phyloP scores from a whole-genome alignment of 2,113 vertebrate genomes.

The Rhadina sibilatrix region DNA sequence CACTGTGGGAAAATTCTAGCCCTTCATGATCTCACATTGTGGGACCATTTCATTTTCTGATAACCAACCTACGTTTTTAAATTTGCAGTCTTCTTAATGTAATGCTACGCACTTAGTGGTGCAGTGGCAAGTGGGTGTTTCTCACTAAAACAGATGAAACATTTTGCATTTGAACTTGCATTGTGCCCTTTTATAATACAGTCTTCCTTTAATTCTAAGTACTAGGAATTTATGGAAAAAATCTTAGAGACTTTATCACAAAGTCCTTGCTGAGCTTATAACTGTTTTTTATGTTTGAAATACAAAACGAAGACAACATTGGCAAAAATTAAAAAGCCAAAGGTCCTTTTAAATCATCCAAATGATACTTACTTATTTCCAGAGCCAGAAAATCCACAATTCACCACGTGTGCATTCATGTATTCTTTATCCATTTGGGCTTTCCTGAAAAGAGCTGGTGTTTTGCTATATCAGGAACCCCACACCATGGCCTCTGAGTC shows the following conservation, averaged over 20 bases:
- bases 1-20: neutral
- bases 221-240: neutral
- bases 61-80: neutral
- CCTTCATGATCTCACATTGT: neutral
- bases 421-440: constrained; percentile 74
- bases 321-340: neutral
- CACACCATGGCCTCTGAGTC: constrained; percentile 74
- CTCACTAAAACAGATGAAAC: neutral
- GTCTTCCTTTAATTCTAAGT: neutral
- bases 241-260: neutral
- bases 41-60: neutral
- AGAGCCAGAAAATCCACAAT: neutral
- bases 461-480: constrained; percentile 71
- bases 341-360: neutral
- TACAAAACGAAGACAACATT: neutral
- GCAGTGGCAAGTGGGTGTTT: neutral
- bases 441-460: constrained; percentile 71
- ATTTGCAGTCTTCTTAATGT: neutral
- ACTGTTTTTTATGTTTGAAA: neutral
- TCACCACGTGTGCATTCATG: constrained; percentile 76
- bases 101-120: neutral
- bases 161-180: neutral
- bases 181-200: neutral
- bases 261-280: neutral
- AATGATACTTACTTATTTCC: neutral